Conservation (phyloP, 2,113 vertebrate species). For the Planiliza haematocheilus region DNA sequence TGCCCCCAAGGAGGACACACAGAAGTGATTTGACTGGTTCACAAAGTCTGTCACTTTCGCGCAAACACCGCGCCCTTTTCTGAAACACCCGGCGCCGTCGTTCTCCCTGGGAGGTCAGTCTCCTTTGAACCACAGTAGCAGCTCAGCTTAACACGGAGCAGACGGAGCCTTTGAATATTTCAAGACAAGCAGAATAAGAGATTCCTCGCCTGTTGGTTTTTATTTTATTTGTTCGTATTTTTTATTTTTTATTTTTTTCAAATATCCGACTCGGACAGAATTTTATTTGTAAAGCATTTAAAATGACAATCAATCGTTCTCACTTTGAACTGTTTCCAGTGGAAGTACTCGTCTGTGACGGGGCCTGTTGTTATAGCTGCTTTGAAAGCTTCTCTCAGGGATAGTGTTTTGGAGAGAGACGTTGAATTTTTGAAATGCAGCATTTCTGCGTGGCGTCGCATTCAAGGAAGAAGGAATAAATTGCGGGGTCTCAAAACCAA, state of each 20-base stretch:
- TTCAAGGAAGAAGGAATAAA: background rate
- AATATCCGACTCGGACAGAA: background rate
- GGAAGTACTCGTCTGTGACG: background rate
- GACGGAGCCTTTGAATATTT: background rate
- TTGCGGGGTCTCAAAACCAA: background rate
- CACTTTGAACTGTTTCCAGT: background rate
- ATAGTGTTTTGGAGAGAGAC: background rate
- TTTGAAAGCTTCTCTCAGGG: background rate
- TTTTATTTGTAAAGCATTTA: background rate
- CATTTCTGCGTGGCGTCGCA: background rate
- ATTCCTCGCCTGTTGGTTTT: no score
- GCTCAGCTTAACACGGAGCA: background rate
- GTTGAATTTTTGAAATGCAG: background rate
- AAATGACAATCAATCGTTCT: background rate
- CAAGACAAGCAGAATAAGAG: no score
- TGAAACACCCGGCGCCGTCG: no score
- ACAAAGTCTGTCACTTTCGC: background rate
- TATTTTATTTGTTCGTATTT: conserved; percentile 9
- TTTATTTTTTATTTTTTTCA: no score
- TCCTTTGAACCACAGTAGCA: background rate
- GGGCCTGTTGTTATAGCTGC: background rate
- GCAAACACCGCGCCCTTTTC: no score
- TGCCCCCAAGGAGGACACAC: background rate
- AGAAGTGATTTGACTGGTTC: no score
- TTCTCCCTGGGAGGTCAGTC: background rate